Base-by-base conservation (phyloP, 1,140 invertebrate genomes). In the Drosophila dunni region DNA sequence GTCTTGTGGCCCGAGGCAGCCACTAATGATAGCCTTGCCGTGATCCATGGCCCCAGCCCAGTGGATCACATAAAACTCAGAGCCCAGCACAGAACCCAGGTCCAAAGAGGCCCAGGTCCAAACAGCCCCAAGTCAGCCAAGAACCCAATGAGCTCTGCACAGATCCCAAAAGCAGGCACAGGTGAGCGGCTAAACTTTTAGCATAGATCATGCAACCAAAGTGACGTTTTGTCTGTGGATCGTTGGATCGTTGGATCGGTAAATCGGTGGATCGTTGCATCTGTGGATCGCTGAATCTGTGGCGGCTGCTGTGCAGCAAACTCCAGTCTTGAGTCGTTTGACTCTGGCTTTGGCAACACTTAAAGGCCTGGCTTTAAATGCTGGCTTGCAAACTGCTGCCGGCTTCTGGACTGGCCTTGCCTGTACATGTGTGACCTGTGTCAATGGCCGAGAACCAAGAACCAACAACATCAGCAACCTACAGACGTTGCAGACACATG, bases 11-110 rank as follows among this genome's bases (percentile, higher is more conserved):
- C 24, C 3, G 24, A 29, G 64, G 72, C 76, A 40, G 48, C 63
- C 65, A 80, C 83, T 86, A 86, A 86, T 88, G 83, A 86, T 86
- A 86, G 84, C 79, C 84, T 68, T 77, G 75, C 50, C 76, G 60
- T 58, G 68, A 70, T 70, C 68, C 69, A 72, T 70, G 62, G 71
- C 65, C 53, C 53, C 69, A 44, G 69, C 56, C 40, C 40, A 54
- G 56, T 61, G 70, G 70, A 73, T 73, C 60, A 63, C 24, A 29
- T 29, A 29, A 29, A 29, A 29, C 24, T 29, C 24, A 5, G 24
- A 58, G 33, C n/a, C 20, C 42, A 8, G 40, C 42, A 44, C 42
- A 66, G 38, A 40, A 13, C 45, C 15, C 38, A 46, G 38, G 10
- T 24, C 65, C 58, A 58, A 42, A 15, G 17, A 58, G 56, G 24